Percentiles rank a stretch among this genome's conserved stretches.
Evolutionary conservation across 2,888 invertebrate species (phyloP).

Genomic region (Drosophila ustulata): DNA sequence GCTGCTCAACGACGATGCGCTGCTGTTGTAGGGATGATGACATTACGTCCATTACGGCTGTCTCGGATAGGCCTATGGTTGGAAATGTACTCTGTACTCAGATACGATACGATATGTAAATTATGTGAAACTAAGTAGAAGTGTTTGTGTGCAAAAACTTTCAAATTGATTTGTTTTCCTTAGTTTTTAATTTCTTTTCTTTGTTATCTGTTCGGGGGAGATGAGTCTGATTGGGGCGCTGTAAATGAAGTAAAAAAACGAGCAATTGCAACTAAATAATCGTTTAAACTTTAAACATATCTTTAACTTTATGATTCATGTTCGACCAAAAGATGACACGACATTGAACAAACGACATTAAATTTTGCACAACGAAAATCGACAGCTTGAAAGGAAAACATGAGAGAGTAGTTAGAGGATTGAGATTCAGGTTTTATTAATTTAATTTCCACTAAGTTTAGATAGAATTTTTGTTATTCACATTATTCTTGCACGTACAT

Average conservation of each 20-base stretch:
- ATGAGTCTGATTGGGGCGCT: conserved; percentile 42
- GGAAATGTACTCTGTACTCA: conserved; percentile 75
- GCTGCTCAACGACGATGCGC: conserved; percentile 95
- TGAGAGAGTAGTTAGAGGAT: conserved; percentile 9
- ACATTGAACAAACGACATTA: conserved; percentile 46
- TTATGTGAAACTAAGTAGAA: conserved; percentile 50
- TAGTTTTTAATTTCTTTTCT: conserved; percentile 7
- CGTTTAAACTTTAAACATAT: conserved; percentile 36
- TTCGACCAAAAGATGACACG: conserved; percentile 32
- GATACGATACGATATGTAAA: conserved; percentile 61
- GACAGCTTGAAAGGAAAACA: conserved; percentile 42
- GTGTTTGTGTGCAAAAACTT: conserved; percentile 52
- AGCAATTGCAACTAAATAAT: conserved; percentile 45
- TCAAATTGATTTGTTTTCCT: conserved; percentile 8
- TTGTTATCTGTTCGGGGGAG: conserved; percentile 11
- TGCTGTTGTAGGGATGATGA: conserved; percentile 97
- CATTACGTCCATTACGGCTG: conserved; percentile 97
- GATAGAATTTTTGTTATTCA: conserved; percentile 15
- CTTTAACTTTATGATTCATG: conserved; percentile 21
- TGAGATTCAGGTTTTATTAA: conserved; percentile 17
- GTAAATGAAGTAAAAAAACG: conserved; percentile 66
- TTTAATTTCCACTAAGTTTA: neutral
- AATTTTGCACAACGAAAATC: conserved; percentile 35
- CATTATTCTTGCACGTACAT: conserved; percentile 3
- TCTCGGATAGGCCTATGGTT: conserved; percentile 95